Conservation (phyloP, 2,113 vertebrate species). For the Lates calcarifer region DNA sequence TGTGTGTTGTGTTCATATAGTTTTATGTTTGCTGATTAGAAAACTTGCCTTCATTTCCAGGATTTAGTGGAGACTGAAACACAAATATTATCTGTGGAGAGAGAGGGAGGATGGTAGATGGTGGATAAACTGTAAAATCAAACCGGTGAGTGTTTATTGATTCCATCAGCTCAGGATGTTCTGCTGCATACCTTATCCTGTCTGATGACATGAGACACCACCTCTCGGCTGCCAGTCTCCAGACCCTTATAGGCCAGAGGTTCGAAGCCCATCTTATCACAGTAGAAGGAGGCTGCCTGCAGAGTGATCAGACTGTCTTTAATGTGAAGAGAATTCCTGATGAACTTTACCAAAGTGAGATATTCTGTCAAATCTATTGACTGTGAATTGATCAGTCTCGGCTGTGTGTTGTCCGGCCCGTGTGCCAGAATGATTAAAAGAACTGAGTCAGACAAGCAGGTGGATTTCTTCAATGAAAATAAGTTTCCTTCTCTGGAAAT, state of each 20-base stretch:
- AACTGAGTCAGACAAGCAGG: background rate
- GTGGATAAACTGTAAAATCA: background rate
- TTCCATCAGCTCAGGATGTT: background rate
- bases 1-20: background rate
- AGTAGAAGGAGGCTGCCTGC: conserved; percentile 86
- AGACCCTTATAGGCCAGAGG: conserved; percentile 86
- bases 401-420: background rate
- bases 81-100: conserved; percentile 83
- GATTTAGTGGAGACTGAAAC: conserved; percentile 86
- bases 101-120: conserved; percentile 7
- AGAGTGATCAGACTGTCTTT: conserved; percentile 21
- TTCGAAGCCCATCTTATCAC: conserved; percentile 88
- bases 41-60: conserved; percentile 84
- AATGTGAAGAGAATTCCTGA: background rate
- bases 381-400: too few relatives aligned
- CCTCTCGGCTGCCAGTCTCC: conserved; percentile 85
- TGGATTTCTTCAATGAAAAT: background rate
- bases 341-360: background rate
- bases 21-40: background rate
- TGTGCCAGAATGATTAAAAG: background rate
- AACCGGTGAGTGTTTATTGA: background rate
- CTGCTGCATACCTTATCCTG: conserved; percentile 84
- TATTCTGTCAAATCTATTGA: background rate
- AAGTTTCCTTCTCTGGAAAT: too few relatives aligned
- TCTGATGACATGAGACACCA: conserved; percentile 85